A percentile compares a stretch with the other conserved stretches of the same genome.
phyloP scores from a whole-genome alignment of 2,113 vertebrate species.

The Trachemys scripta region DNA sequence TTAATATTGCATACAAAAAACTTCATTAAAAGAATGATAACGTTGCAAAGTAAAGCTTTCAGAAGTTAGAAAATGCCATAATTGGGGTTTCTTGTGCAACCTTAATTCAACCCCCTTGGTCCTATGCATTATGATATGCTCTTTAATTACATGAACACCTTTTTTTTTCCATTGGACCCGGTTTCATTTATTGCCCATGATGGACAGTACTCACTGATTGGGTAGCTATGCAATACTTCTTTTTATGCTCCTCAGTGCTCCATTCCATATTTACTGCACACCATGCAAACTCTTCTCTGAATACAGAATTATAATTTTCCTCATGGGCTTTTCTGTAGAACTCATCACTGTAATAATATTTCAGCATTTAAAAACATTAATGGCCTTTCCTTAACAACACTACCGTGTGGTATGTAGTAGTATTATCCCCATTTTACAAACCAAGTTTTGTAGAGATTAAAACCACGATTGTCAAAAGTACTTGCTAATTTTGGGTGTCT shows the following conservation, averaged over 20 bases:
- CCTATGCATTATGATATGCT: not conserved
- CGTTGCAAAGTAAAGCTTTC: not conserved
- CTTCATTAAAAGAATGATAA: not conserved
- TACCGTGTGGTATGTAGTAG: not conserved
- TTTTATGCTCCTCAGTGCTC: not conserved
- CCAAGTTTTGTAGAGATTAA: not conserved
- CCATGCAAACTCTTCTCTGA: not conserved
- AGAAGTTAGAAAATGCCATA: not conserved
- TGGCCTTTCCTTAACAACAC: not conserved
- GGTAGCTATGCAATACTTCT: not conserved
- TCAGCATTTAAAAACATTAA: not conserved
- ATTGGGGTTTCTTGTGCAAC: not conserved
- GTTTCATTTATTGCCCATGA: not conserved
- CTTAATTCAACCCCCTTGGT: not conserved
- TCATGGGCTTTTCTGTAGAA: not conserved
- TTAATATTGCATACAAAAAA: not conserved
- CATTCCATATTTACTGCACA: not conserved
- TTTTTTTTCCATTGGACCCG: not conserved
- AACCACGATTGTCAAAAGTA: not conserved
- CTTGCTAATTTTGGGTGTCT: not conserved
- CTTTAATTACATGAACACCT: not conserved
- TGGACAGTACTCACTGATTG: not conserved
- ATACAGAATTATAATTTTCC: not conserved
- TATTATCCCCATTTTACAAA: not conserved
- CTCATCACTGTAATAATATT: not conserved